Percentiles rank a stretch among this genome's conserved stretches.
Evolutionary conservation across 1,140 invertebrate species (phyloP).

Genomic region (Drosophila biarmipes): DNA sequence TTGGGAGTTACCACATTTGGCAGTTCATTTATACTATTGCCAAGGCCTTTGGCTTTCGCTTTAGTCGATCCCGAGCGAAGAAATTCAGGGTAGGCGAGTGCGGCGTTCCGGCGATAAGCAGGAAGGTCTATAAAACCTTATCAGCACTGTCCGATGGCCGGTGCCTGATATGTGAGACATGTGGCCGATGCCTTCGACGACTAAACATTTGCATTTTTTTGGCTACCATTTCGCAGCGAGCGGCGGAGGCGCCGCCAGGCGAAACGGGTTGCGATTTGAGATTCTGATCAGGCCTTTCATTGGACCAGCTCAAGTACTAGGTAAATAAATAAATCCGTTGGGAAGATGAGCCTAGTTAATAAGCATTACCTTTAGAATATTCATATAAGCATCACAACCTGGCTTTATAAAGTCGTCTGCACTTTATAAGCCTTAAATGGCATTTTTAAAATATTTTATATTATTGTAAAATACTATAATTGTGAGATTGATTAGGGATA

Average conservation of each 20-base stretch:
- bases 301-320: background rate
- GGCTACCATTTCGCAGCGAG: slow-evolving; percentile 6
- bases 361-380: background rate
- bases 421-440: no score
- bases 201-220: slow-evolving; percentile 44
- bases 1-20: no score
- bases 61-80: background rate
- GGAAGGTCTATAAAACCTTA: slow-evolving; percentile 78
- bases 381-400: no score
- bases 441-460: no score
- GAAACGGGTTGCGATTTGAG: background rate
- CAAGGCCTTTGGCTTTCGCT: background rate
- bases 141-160: slow-evolving; percentile 29
- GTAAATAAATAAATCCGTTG: background rate
- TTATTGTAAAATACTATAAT: no score
- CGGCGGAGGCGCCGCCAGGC: slow-evolving; percentile 1
- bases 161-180: slow-evolving; percentile 33
- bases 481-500: no score
- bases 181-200: slow-evolving; percentile 1
- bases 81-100: slow-evolving; percentile 21
- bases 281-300: background rate
- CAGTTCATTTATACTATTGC: no score
- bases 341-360: background rate
- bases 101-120: slow-evolving; percentile 58
- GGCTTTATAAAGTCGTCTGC: no score